Conservation (phyloP, 2,113 vertebrate genomes). For the Fukomys damarensis region DNA sequence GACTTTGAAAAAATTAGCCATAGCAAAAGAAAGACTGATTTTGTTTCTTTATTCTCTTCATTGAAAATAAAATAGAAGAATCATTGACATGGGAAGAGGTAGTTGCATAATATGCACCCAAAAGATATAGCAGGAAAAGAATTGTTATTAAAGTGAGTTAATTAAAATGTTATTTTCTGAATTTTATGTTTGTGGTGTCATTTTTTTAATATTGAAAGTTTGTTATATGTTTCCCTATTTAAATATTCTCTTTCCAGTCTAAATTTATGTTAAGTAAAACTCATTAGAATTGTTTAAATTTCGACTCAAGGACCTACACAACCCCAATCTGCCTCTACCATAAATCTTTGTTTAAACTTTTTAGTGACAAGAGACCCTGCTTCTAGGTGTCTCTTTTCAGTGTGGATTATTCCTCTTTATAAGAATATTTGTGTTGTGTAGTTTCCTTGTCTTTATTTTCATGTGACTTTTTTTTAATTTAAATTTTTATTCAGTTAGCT, state of each 20-base stretch:
- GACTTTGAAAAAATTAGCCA: not conserved
- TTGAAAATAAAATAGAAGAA: not conserved
- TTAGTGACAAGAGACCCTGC: not conserved
- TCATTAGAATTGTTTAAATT: not conserved
- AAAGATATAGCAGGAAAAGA: not conserved
- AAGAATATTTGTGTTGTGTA: not conserved
- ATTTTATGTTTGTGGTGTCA: not conserved
- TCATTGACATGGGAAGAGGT: not conserved
- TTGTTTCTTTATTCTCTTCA: not conserved
- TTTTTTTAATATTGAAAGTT: not conserved
- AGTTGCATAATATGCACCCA: not conserved
- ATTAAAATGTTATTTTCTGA: not conserved
- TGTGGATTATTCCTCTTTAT: not conserved
- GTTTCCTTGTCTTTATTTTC: not conserved
- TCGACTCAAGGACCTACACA: not conserved
- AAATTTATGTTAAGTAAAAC: not conserved
- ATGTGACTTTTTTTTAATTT: no score
- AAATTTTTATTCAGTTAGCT: no score
- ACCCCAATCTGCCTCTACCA: not conserved
- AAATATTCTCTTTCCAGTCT: not conserved
- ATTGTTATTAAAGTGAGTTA: not conserved
- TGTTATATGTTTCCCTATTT: not conserved
- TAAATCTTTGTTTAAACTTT: not conserved
- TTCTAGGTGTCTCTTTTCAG: not conserved
- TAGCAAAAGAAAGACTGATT: not conserved